Evolutionary conservation across 2,113 vertebrate genomes (phyloP).

Genomic region (Dicrurus megarhynchus): DNA sequence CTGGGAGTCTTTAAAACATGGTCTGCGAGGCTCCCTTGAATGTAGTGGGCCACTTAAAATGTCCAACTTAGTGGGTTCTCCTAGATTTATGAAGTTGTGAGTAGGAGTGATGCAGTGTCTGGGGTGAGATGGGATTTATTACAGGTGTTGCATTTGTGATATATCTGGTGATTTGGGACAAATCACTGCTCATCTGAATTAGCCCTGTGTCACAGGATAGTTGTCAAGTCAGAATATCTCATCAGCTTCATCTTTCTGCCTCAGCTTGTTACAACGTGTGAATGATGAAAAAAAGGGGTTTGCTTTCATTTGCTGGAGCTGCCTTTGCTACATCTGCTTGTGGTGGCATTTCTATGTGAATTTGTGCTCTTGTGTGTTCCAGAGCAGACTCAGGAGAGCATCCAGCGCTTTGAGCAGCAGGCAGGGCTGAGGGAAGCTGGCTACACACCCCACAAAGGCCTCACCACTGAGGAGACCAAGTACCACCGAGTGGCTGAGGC

Average conservation of each 20-base stretch:
- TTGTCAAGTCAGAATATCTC: not conserved
- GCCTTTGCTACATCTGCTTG: not conserved
- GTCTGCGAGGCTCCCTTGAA: not conserved
- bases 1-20: not conserved
- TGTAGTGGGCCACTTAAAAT: not conserved
- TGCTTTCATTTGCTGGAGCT: not conserved
- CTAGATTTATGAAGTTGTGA: not conserved
- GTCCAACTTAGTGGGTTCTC: not conserved
- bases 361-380: slow-evolving; percentile 38
- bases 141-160: not conserved
- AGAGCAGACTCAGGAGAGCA: slow-evolving; percentile 92
- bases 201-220: not conserved
- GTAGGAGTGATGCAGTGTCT: not conserved
- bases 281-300: not conserved
- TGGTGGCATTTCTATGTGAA: not conserved
- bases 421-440: slow-evolving; percentile 89
- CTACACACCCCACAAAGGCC: slow-evolving; percentile 91
- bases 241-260: not conserved
- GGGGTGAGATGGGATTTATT: not conserved
- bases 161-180: not conserved
- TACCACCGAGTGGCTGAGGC: slow-evolving; percentile 87
- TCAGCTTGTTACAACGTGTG: not conserved
- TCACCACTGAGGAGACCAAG: slow-evolving; percentile 88
- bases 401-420: slow-evolving; percentile 91
- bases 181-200: not conserved